Evolutionary conservation across 92 coral and sea anemone species (phyloP), one percentile per base, ranked within the genome.

Genomic region (Paragorgia papillata): DNA sequence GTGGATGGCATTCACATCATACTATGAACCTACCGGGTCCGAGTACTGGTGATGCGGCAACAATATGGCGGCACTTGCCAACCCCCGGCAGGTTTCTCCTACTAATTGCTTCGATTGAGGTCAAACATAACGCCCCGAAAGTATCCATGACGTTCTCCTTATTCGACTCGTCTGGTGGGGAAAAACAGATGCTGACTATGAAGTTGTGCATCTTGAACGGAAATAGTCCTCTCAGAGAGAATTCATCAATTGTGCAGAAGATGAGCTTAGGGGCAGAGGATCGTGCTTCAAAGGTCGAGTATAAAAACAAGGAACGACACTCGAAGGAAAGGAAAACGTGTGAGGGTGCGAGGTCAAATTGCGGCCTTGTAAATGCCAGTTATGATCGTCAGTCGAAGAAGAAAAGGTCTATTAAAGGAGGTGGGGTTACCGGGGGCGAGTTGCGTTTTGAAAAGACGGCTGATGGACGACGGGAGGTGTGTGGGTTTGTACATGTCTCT

Each of bases 1-100:
- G 97, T 26, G 94, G 86, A 55, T 92, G 97, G 97, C 97, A 92
- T 65, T 92, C 97, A 1, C 97, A 92, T 54, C 95, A 92, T 28
- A 88, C 73, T 17, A 85, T 92, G 85, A 78, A 62, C 18, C 83
- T 92, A 34, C 77, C 57, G 26, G 54, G 85, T 7, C 97, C 97
- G 28, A 92, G 97, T 62, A 58, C 33, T 0, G 97, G 96, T 0
- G 97, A 92, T 51, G 73, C 79, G 5, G 69, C 80, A 3, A 92
- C 97, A 1, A 84, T 92, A 20, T 78, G 80, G 58, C 48, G 84
- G 57, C 82, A 92, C 40, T 89, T 77, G 60, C 97, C 97, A 8
- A 68, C 87, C 18, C 55, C 59, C 6, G 75, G 75, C 22, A 93
- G 97, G 24, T 92, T 92, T 65, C 70, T 92, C 48, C 68, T 92